These are phyloP conservation scores for Acanthopagrus latus DNA, from an alignment of 2,797 vertebrate species.

Conservation along the genomic window DNA sequence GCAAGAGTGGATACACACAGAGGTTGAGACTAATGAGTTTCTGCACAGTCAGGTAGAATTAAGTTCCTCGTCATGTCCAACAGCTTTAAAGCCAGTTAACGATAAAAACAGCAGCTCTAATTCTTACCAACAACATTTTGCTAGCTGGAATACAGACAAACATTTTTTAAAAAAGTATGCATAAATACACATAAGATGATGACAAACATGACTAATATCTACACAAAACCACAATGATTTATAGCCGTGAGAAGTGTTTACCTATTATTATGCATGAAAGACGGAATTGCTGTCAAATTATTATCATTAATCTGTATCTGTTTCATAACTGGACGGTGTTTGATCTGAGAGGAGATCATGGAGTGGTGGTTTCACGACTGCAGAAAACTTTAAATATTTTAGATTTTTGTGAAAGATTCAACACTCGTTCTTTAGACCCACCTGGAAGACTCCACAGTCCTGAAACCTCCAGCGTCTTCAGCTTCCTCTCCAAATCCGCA, in stretches of 20 bases:
- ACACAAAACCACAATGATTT: not conserved
- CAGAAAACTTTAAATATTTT: not conserved
- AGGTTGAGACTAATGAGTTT: not conserved
- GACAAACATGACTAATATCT: not conserved
- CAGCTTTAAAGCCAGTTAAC: not conserved
- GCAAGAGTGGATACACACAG: not conserved
- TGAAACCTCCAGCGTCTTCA: slow-evolving; percentile 96
- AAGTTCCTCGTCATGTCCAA: not conserved
- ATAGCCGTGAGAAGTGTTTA: not conserved
- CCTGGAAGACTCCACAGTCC: slow-evolving; percentile 99
- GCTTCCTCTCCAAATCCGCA: slow-evolving; percentile 95
- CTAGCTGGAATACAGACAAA: not conserved
- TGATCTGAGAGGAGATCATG: not conserved
- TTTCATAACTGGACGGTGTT: slow-evolving; percentile 8
- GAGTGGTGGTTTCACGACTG: not conserved
- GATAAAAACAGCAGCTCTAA: not conserved
- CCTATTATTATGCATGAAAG: not conserved
- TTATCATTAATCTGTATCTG: slow-evolving; percentile 5
- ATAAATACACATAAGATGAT: not conserved
- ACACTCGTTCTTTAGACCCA: slow-evolving; percentile 58
- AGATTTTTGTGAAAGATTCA: not conserved
- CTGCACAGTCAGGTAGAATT: not conserved
- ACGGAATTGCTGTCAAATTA: not conserved
- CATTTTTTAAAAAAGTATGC: not conserved
- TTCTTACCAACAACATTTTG: not conserved